Percentiles rank a stretch among this genome's conserved stretches.
These are phyloP conservation scores for Pangasius larnaudii DNA, from an alignment of 2,797 vertebrate genomes.

Conservation along the genomic window DNA sequence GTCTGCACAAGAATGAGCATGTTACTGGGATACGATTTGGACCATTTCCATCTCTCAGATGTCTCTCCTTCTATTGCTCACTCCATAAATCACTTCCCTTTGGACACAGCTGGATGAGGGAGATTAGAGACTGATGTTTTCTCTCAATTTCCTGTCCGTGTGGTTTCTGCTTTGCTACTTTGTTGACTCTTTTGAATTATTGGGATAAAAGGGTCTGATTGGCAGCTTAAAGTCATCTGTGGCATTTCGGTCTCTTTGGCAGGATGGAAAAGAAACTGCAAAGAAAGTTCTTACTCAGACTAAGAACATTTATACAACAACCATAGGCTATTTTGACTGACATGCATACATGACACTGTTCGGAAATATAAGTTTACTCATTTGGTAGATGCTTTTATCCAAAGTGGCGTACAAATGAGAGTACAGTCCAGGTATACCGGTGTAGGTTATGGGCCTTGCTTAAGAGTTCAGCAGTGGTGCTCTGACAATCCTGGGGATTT, in stretches of 20 bases:
- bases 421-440: not conserved
- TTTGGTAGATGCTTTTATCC: not conserved
- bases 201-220: slow-evolving; percentile 25
- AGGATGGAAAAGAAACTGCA: not conserved
- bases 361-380: not conserved
- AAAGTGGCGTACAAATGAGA: not conserved
- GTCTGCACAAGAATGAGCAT: not conserved
- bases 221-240: slow-evolving; percentile 27
- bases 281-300: not conserved
- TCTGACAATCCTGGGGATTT: not conserved
- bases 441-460: not conserved
- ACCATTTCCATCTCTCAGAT: slow-evolving; percentile 31
- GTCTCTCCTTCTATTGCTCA: slow-evolving; percentile 21
- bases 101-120: slow-evolving; percentile 29
- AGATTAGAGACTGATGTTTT: slow-evolving; percentile 41
- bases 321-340: not conserved
- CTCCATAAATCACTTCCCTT: slow-evolving; percentile 42
- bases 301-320: not conserved
- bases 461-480: not conserved
- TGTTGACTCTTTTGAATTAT: slow-evolving; percentile 24
- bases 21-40: slow-evolving; percentile 31
- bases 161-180: slow-evolving; percentile 20
- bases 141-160: slow-evolving; percentile 37
- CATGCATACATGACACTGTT: not conserved
- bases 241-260: slow-evolving; percentile 28